phyloP scores from a whole-genome alignment of 1,140 invertebrate genomes.

The Leptopilina clavipes region DNA sequence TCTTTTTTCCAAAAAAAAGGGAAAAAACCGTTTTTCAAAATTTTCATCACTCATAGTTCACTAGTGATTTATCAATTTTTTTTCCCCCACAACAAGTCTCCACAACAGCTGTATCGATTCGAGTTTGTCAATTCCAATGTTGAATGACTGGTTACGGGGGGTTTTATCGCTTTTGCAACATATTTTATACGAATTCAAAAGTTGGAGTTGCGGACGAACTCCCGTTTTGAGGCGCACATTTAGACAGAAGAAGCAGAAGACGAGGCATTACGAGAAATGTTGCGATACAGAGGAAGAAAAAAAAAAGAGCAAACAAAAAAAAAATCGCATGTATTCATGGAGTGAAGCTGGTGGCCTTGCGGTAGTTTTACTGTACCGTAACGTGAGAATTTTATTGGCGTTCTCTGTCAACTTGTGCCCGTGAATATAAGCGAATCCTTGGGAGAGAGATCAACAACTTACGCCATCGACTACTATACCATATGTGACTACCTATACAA shows the following conservation, averaged over 20 bases:
- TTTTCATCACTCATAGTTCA: too few species aligned
- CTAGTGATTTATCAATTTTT: too few species aligned
- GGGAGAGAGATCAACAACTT: constrained; percentile 36
- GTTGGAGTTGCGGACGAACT: constrained; percentile 46
- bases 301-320: too few species aligned
- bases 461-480: background rate
- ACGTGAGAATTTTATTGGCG: constrained; percentile 68
- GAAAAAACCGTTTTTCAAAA: too few species aligned
- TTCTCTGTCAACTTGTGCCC: constrained; percentile 48
- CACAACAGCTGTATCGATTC: too few species aligned
- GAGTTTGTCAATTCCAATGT: too few species aligned
- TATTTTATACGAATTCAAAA: background rate
- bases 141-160: too few species aligned
- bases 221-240: constrained; percentile 42
- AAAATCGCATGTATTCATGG: constrained; percentile 41
- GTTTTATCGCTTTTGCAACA: background rate
- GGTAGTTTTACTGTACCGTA: constrained; percentile 72
- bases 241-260: background rate
- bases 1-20: too few species aligned
- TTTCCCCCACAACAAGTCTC: too few species aligned
- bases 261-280: constrained; percentile 43
- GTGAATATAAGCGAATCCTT: constrained; percentile 47
- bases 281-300: constrained; percentile 35
- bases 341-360: constrained; percentile 65
- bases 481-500: constrained; percentile 40